These are phyloP conservation scores for Pseudorhiza aurosa DNA, from an alignment of 30 jellyfish, hydroid and myxozoan species.

Conservation along the genomic window DNA sequence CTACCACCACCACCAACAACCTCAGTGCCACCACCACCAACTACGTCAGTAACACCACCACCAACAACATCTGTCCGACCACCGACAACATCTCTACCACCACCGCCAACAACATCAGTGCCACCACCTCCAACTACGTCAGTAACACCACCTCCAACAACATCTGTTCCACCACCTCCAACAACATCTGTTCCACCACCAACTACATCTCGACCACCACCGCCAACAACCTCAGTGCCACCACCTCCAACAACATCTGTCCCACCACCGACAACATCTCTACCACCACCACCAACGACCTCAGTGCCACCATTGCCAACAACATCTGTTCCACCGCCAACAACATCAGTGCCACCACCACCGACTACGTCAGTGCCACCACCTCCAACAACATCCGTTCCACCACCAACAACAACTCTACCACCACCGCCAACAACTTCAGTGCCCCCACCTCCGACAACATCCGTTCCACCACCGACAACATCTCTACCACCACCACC, in stretches of 20 bases:
- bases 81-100: not conserved
- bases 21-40: not conserved
- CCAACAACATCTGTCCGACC: not conserved
- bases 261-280: constrained; percentile 16
- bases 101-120: not conserved
- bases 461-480: constrained; percentile 27
- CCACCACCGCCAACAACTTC: constrained; percentile 15
- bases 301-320: constrained; percentile 4
- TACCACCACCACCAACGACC: constrained; percentile 24
- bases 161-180: constrained; percentile 12
- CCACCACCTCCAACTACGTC: constrained; percentile 9
- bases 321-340: constrained; percentile 4
- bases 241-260: constrained; percentile 24
- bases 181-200: constrained; percentile 10
- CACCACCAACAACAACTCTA: constrained; percentile 1
- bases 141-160: constrained; percentile 12
- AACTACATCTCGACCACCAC: constrained; percentile 1
- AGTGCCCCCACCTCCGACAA: constrained; percentile 25
- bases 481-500: constrained; percentile 23
- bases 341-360: constrained; percentile 29
- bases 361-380: constrained; percentile 20
- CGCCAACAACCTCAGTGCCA: constrained; percentile 29
- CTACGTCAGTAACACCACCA: not conserved
- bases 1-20: not conserved
- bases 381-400: not conserved